Evolutionary conservation across 2,797 vertebrate genomes (phyloP).

Genomic region (Pipistrellus nathusii): DNA sequence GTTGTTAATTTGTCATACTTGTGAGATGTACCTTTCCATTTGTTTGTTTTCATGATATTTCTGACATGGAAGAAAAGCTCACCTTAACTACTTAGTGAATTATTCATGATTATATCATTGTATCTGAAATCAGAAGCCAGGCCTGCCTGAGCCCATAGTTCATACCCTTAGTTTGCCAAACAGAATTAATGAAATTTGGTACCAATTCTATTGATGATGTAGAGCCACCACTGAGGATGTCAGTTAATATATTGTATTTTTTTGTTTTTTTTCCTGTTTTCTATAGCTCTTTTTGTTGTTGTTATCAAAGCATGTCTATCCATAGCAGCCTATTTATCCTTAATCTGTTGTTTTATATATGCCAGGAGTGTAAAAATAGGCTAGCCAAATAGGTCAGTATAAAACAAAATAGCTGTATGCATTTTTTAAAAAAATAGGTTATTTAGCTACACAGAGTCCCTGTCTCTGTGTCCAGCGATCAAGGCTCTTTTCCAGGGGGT

Average conservation of each 20-base stretch:
- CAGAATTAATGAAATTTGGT: constrained; percentile 2
- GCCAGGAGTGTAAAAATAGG: background rate
- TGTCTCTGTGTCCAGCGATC: background rate
- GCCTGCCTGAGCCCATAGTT: background rate
- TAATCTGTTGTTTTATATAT: background rate
- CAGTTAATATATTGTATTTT: background rate
- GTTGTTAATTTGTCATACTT: background rate
- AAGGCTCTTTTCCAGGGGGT: background rate
- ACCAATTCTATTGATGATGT: background rate
- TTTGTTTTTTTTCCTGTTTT: background rate
- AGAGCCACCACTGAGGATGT: background rate
- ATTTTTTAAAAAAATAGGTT: constrained; percentile 6
- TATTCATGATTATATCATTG: background rate
- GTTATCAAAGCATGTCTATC: background rate
- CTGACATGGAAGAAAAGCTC: background rate
- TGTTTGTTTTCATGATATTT: constrained; percentile 29
- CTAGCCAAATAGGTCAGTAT: background rate
- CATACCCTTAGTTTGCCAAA: background rate
- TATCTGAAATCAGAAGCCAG: constrained; percentile 18
- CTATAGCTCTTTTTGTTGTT: background rate
- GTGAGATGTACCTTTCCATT: background rate
- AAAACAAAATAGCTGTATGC: constrained; percentile 36
- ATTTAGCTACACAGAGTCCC: background rate
- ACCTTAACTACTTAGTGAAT: background rate
- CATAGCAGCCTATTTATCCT: background rate